Percentiles rank a stretch among this genome's conserved stretches.
Conservation (phyloP, 2,797 vertebrate species). For the Hemibagrus guttatus region DNA sequence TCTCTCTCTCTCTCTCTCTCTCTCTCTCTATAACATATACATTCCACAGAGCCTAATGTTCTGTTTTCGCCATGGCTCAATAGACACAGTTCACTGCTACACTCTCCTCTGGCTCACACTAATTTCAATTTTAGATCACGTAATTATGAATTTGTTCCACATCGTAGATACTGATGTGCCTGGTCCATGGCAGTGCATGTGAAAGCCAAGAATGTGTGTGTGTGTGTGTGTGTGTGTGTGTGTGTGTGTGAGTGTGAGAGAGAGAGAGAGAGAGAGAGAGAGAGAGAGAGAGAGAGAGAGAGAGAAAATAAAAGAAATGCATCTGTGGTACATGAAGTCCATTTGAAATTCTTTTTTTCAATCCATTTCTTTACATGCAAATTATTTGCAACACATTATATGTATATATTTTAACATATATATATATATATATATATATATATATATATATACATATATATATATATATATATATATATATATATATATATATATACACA, state of each 20-base stretch:
- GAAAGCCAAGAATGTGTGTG: constrained; percentile 1
- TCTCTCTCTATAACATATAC: not conserved
- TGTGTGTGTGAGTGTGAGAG: not conserved
- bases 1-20: constrained; percentile 17
- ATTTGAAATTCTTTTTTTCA: not conserved
- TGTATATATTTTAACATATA: too few relatives aligned
- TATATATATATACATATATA: too few relatives aligned
- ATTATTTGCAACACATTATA: not conserved
- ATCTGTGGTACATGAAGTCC: too few relatives aligned
- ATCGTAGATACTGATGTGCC: constrained; percentile 62
- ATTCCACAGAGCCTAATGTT: not conserved
- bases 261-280: too few relatives aligned
- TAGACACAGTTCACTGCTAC: constrained; percentile 50
- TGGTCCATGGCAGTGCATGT: constrained; percentile 50
- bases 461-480: too few relatives aligned
- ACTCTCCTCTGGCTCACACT: constrained; percentile 55
- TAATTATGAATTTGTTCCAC: constrained; percentile 72
- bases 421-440: too few relatives aligned
- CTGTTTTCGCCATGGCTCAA: constrained; percentile 5
- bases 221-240: not conserved
- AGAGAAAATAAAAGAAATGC: not conserved
- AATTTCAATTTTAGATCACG: constrained; percentile 68
- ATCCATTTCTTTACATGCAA: not conserved
- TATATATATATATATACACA: too few relatives aligned
- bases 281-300: too few relatives aligned